These are phyloP conservation scores for Mus caroli DNA, from an alignment of 2,797 vertebrate species.

Conservation along the genomic window DNA sequence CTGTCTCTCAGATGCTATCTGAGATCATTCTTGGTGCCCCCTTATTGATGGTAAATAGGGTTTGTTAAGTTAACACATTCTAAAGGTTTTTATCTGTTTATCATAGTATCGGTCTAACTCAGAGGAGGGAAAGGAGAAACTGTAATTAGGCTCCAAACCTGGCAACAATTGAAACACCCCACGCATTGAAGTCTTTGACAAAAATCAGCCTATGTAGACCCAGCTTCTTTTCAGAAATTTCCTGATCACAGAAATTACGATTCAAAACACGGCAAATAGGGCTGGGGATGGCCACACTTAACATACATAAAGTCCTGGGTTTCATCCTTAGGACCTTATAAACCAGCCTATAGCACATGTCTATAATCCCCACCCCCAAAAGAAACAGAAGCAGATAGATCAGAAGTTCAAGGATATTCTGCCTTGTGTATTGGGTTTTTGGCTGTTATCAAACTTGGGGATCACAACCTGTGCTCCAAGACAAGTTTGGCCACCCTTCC, in stretches of 20 bases:
- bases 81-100: not conserved
- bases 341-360: too few relatives aligned
- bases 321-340: not conserved
- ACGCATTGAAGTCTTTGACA: not conserved
- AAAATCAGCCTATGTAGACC: not conserved
- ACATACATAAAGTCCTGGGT: not conserved
- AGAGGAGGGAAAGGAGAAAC: too few relatives aligned
- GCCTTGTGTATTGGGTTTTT: not conserved
- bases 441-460: not conserved
- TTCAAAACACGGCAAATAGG: not conserved
- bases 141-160: not conserved
- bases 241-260: not conserved
- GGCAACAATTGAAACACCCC: not conserved
- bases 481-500: not conserved
- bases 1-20: not conserved
- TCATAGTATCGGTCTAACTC: not conserved
- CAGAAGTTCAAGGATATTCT: not conserved
- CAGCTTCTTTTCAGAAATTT: not conserved
- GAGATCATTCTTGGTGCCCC: not conserved
- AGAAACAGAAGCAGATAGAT: not conserved
- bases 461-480: not conserved
- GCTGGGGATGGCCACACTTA: not conserved
- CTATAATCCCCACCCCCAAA: not conserved
- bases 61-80: not conserved
- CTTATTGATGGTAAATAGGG: not conserved